Evolutionary conservation across 2,113 vertebrate species (phyloP).

Genomic region (Cyanoramphus novaezelandiae): DNA sequence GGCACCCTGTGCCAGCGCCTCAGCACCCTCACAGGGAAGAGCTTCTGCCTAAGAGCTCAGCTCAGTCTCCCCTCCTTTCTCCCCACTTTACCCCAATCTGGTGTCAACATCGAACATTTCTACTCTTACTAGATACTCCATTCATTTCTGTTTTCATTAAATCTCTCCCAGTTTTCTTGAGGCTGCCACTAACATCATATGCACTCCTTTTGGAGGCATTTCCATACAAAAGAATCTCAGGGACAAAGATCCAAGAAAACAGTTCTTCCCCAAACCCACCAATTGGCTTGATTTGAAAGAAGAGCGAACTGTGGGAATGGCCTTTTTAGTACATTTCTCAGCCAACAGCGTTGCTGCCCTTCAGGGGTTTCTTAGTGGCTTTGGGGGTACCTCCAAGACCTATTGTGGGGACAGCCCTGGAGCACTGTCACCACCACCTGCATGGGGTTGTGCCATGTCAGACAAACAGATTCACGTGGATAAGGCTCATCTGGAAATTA

Average conservation of each 20-base stretch:
- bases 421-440: not conserved
- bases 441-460: not conserved
- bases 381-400: not conserved
- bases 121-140: not conserved
- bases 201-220: not conserved
- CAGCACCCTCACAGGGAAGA: not conserved
- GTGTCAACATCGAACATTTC: not conserved
- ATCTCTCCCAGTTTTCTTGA: not conserved
- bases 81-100: not conserved
- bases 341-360: not conserved
- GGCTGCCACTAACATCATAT: not conserved
- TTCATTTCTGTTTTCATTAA: not conserved
- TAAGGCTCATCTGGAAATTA: conserved; percentile 13
- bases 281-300: not conserved
- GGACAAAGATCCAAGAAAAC: not conserved
- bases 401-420: rapidly evolving
- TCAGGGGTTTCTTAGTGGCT: not conserved
- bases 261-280: not conserved
- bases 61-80: not conserved
- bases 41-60: not conserved
- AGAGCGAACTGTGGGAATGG: not conserved
- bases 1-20: no score
- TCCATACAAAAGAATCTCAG: not conserved
- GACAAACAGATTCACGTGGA: not conserved
- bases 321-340: not conserved